A percentile compares a stretch with the other conserved stretches of the same genome.
phyloP scores from a whole-genome alignment of 2,888 invertebrate species.

The Pharmacophagus antenor region DNA sequence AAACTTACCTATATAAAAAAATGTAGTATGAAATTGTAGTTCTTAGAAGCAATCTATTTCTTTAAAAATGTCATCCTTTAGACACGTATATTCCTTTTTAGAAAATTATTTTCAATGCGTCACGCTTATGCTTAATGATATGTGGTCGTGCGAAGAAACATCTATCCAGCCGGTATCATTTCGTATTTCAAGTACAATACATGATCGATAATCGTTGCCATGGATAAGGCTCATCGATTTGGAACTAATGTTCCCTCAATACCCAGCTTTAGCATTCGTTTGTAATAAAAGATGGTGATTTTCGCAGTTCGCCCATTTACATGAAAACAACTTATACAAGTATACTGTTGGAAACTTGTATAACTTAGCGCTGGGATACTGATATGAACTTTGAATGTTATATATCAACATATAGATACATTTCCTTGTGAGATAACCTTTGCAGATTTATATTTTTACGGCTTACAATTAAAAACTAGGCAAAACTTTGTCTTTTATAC shows the following conservation, averaged over 20 bases:
- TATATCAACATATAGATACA: too few relatives aligned
- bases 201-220: conserved; percentile 18
- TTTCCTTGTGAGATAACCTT: too few relatives aligned
- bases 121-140: background rate
- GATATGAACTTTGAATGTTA: background rate
- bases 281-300: background rate
- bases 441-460: too few relatives aligned
- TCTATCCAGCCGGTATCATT: background rate
- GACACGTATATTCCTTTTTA: too few relatives aligned
- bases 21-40: too few relatives aligned
- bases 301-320: background rate
- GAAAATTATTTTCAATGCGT: background rate
- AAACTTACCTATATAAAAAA: too few relatives aligned
- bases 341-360: background rate
- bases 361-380: background rate
- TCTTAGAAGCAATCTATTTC: background rate
- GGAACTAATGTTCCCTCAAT: conserved; percentile 6
- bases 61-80: background rate
- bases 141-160: background rate
- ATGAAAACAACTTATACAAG: background rate
- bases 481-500: too few relatives aligned
- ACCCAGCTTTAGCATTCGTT: conserved; percentile 1
- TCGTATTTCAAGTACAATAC: conserved; percentile 9
- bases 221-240: conserved; percentile 8
- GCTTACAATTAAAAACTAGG: too few relatives aligned